Percentiles rank a stretch among this genome's conserved stretches.
phyloP scores from a whole-genome alignment of 92 coral and sea anemone genomes.

The Phenganax stokvisi region DNA sequence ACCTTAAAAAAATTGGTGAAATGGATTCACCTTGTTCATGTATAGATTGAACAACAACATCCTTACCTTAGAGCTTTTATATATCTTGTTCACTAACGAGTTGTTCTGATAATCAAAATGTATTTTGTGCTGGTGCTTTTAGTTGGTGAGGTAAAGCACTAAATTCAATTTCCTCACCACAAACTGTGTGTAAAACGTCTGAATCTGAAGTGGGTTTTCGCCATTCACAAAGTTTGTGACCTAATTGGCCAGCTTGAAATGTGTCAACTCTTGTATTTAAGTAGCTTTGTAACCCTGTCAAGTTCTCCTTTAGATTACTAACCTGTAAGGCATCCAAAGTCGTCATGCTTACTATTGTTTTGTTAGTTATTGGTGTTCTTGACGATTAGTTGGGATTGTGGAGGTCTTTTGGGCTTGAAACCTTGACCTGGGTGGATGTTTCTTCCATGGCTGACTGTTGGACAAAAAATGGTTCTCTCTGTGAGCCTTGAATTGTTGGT shows the following conservation, averaged over 20 bases:
- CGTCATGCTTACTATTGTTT: background rate
- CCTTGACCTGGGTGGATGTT: slow-evolving; percentile 2
- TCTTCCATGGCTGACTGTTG: slow-evolving; percentile 30
- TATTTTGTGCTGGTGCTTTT: slow-evolving; percentile 12
- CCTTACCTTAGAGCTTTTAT: slow-evolving; percentile 3
- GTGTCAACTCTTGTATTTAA: slow-evolving; percentile 18
- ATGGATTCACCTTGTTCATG: no score
- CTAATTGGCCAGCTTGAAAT: slow-evolving; percentile 37
- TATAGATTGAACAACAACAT: slow-evolving; percentile 13
- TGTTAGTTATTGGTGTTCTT: background rate
- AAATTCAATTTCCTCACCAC: slow-evolving; percentile 37
- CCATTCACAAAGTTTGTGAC: slow-evolving; percentile 35
- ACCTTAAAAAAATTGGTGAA: no score
- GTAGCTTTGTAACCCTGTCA: slow-evolving; percentile 18
- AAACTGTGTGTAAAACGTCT: slow-evolving; percentile 28
- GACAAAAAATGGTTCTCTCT: slow-evolving; percentile 22
- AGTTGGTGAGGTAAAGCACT: slow-evolving; percentile 26
- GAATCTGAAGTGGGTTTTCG: slow-evolving; percentile 41
- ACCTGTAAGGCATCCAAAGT: background rate
- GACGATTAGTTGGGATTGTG: background rate
- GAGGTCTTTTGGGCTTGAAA: background rate
- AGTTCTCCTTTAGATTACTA: background rate
- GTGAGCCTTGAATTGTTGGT: background rate
- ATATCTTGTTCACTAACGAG: slow-evolving; percentile 23
- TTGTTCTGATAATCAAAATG: slow-evolving; percentile 12